Base-by-base conservation (phyloP, 2,888 invertebrate species). In the Andrena chrysosceles region DNA sequence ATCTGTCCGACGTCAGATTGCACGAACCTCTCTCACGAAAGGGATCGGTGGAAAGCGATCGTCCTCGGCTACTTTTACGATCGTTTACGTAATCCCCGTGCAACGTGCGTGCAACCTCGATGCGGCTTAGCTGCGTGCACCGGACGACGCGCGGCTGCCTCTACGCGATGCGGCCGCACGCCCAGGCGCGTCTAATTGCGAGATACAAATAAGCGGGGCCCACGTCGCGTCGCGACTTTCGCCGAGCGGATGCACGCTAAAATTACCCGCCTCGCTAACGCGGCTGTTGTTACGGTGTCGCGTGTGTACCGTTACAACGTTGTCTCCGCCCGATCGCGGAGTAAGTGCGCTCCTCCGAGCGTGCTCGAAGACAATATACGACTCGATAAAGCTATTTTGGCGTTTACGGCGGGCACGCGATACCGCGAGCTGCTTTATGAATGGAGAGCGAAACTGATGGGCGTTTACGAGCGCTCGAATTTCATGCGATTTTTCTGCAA, bases 171-270 rank as follows among this genome's bases (percentile, higher is more conserved):
- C 42, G 56, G 42, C 42, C 35, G 49, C 29, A 69, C 85, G 78
- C 85, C 83, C 70, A 80, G 85, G 78, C 73, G 59, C 64, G 33
- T 77, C 83, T 85, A 77, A 85, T 75, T 83, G 83, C 83, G 49
- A 68, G 66, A 74, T 67, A 52, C 52, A 79, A 81, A 73, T 76
- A 83, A 48, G 59, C 60, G 59, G 54, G 42, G 42, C 31, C 2
- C 26, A 31, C 52, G 52, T 54, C 63, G 49, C 23, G n/a, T 29
- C 77, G 56, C 63, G 62, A 69, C 79, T 79, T 79, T 79, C 79
- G 49, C 80, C 69, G 71, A 42, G 16, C 70, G 52, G 76, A 77
- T 56, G 71, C 59, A 13, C 69, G 64, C 81, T 81, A 69, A 81
- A 81, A 69, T 81, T 73, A 63, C 64, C 42, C 63, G 35, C 49